These are phyloP conservation scores for Sebastes steindachneri DNA, from an alignment of 2,797 vertebrate species.

Conservation along the genomic window DNA sequence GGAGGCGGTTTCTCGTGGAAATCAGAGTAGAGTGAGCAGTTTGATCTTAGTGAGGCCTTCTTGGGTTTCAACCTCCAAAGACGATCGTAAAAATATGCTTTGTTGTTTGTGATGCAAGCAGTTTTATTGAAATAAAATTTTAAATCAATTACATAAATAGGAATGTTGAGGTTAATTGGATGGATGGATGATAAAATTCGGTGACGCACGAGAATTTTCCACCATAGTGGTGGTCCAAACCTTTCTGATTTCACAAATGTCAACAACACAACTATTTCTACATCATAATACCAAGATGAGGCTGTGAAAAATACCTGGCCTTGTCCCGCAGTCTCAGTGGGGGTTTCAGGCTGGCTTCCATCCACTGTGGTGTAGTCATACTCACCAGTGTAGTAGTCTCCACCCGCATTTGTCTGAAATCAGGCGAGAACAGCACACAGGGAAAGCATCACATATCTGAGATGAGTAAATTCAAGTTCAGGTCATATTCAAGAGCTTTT, in stretches of 20 bases:
- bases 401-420: conserved; percentile 81
- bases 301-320: conserved; percentile 83
- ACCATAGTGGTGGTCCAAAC: background rate
- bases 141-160: background rate
- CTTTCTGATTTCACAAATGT: background rate
- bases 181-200: background rate
- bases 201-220: background rate
- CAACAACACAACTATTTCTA: background rate
- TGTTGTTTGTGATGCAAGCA: conserved; percentile 10
- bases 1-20: conserved; percentile 24
- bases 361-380: conserved; percentile 86
- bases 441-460: background rate
- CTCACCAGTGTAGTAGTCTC: conserved; percentile 85
- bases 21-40: conserved; percentile 12
- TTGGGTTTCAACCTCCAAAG: conserved; percentile 20
- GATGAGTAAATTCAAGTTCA: background rate
- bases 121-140: background rate
- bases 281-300: background rate
- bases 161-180: conserved; percentile 9
- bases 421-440: background rate
- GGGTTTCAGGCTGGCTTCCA: conserved; percentile 85
- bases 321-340: conserved; percentile 77
- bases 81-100: conserved; percentile 24
- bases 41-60: conserved; percentile 6
- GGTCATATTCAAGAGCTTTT: background rate